Conservation (phyloP, 1,140 invertebrate genomes). For the Grapholita molesta region DNA sequence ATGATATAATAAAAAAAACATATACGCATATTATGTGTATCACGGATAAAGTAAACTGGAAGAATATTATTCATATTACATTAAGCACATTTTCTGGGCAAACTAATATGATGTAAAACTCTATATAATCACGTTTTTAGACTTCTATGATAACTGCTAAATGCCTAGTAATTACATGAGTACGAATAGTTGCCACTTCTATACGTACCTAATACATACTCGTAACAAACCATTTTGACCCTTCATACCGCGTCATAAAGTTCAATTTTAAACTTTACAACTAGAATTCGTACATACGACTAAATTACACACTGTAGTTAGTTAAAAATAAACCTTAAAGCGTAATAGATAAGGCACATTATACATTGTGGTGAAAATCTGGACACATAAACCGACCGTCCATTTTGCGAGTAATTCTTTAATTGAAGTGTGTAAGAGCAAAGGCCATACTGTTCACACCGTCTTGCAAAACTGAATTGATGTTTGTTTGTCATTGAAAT, state of each 20-base stretch:
- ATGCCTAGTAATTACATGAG: background rate
- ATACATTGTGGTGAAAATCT: background rate
- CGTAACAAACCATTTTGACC: background rate
- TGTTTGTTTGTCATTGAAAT: background rate
- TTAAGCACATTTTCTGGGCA: too few species aligned
- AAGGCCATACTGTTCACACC: background rate
- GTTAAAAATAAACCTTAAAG: background rate
- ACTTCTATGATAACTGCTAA: background rate
- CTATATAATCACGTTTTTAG: background rate
- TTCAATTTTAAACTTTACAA: background rate
- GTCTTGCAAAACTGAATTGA: background rate
- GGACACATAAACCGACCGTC: background rate
- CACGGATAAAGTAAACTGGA: too few species aligned
- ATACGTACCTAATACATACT: background rate
- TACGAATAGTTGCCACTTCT: background rate
- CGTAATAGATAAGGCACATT: background rate
- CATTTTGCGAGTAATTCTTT: background rate
- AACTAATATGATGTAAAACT: too few species aligned
- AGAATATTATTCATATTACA: too few species aligned
- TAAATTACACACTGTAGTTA: too few species aligned
- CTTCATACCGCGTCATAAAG: background rate
- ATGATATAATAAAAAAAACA: too few species aligned
- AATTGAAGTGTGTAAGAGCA: slow-evolving; percentile 8
- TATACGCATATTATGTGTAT: too few species aligned
- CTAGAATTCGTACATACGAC: too few species aligned